Evolutionary conservation across 53 echinoderm and acorn worm species (phyloP), one percentile per base, ranked within the genome.

Genomic region (Mesocentrotus franciscanus): DNA sequence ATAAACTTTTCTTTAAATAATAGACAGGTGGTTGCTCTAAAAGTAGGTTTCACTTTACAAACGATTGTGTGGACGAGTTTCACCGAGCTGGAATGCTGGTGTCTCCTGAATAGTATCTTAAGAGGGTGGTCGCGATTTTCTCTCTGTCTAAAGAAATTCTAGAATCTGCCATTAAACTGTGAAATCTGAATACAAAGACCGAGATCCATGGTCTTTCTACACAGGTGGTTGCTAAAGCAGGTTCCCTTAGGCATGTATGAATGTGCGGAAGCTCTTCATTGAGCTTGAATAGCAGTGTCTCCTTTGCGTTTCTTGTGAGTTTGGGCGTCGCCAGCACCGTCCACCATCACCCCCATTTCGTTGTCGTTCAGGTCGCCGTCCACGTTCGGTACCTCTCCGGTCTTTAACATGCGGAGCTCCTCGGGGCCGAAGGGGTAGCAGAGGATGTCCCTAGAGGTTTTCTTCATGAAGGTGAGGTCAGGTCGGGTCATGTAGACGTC

Each of bases 401-500:
- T 60, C 87, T 93, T 97, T 8, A 42, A 34, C 93, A 93, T 95
- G 24, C 61, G 66, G 35, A 97, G 95, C 57, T 79, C 95, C 12
- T 78, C 68, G 8, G 74, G 90, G 35, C 95, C 90, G 33, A 97
- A 97, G 22, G 95, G 95, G 11, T 56, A 24, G 0, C 96, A 96
- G 58, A 97, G 49, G n/a, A 97, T 94, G 5, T 95, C 94, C 10
- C 87, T 55, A 0, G 62, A 95, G 26, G 90, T 79, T 8, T 62
- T 92, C 90, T 58, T 92, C 56, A 89, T 76, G 78, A 11, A 96
- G 56, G 95, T 92, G 70, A 89, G 68, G 78, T 97, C 97, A 27
- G 97, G 97, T 72, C 97, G 96, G 4, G 97, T 97, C 95, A 97
- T 58, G 95, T 97, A 97, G 90, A 97, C 95, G 34, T 97, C 97